Base-by-base conservation (phyloP, 2,888 invertebrate genomes). In the Ennomos fuscantarius region DNA sequence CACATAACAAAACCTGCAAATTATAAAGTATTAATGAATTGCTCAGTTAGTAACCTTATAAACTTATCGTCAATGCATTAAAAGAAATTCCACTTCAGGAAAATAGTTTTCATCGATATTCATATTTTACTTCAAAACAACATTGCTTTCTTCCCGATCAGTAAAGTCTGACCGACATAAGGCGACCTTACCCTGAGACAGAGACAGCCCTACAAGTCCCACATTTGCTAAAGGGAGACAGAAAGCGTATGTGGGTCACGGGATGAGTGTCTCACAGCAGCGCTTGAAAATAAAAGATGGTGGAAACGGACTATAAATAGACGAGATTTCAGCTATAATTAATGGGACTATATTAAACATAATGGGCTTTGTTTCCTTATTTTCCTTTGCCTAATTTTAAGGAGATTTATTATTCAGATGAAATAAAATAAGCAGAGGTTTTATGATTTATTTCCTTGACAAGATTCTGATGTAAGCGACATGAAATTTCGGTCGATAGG, bases 141-240 rank as follows among this genome's bases (percentile, higher is more conserved):
- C 85, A 72, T 80, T 85, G 78, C 45, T 49, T 76, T 80, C 80
- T 83, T 86, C 82, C 86, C 82, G 83, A 86, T 84, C 82, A 82
- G 83, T 85, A 86, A 81, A 80, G 78, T 83, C 81, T 89, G 89
- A 87, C 89, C 89, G 89, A 89, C 84, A 86, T 90, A 85, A 80
- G 75, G 72, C 87, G 88, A 89, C 89, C 89, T 89, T 89, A 87
- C 55, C 56, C 63, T 60, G 65, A 69, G 79, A 86, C 46, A 70
- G 76, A 73, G 87, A 88, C 59, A 56, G 49, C 61, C 47, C 63
- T 72, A 84, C 61, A 60, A 49, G 33, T 37, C 52, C 36, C 33
- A 13, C 42, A 15, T 34, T n/a, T 12, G 72, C 12, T 59, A 31
- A 71, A 84, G 42, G 68, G 70, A 63, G 81, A 83, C 62, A 62